phyloP scores from a whole-genome alignment of 2,888 invertebrate genomes.

The Ceraclea dissimilis region DNA sequence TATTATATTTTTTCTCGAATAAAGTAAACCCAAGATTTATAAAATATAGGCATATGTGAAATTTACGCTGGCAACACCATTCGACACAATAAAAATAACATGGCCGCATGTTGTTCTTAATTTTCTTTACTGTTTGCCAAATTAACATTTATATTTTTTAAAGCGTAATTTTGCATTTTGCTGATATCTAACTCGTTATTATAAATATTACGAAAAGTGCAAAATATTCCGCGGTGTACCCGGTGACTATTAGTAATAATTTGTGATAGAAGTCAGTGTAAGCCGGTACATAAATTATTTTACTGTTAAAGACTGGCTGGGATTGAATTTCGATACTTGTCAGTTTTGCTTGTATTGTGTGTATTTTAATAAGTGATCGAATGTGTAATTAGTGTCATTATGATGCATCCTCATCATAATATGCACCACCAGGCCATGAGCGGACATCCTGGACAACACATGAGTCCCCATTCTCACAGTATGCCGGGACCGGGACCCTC shows the following conservation, averaged over 20 bases:
- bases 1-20: too few relatives aligned
- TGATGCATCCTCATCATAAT: slow-evolving; percentile 50
- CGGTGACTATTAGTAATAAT: not conserved
- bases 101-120: slow-evolving; percentile 78
- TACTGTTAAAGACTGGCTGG: not conserved
- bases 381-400: slow-evolving; percentile 26
- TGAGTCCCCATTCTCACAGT: slow-evolving; percentile 34
- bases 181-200: not conserved
- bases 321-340: not conserved
- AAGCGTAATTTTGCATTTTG: not conserved
- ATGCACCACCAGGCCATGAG: slow-evolving; percentile 48
- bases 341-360: not conserved
- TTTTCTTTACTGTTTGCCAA: slow-evolving; percentile 80
- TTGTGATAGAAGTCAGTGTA: not conserved
- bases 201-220: not conserved
- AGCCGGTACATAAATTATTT: not conserved
- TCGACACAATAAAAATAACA: slow-evolving; percentile 52
- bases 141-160: slow-evolving; percentile 28
- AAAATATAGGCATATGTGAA: too few relatives aligned
- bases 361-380: not conserved
- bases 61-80: slow-evolving; percentile 5
- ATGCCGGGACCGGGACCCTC: slow-evolving; percentile 34
- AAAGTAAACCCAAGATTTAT: too few relatives aligned
- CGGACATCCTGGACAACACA: slow-evolving; percentile 46
- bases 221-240: not conserved